Conservation (phyloP, 2,797 vertebrate species). For the Danio albolineatus region DNA sequence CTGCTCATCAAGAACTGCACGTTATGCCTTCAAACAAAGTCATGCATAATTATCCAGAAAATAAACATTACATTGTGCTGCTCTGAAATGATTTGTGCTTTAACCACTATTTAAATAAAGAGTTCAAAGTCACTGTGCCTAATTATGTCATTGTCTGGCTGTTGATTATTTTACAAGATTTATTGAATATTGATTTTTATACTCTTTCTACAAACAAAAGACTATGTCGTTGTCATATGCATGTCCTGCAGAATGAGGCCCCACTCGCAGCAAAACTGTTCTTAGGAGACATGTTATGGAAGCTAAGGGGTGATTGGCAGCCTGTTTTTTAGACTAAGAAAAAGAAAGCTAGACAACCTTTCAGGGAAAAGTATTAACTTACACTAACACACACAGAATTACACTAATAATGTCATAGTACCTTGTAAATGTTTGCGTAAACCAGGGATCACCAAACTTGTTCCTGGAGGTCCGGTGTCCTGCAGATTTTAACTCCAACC, state of each 20-base stretch:
- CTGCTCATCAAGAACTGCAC: too few relatives aligned
- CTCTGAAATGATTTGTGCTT: not conserved
- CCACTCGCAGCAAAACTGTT: not conserved
- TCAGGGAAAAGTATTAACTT: not conserved
- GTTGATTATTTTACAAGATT: not conserved
- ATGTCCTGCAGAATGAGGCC: not conserved
- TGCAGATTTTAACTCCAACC: too few relatives aligned
- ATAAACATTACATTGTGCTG: not conserved
- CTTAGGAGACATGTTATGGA: not conserved
- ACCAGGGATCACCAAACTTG: too few relatives aligned
- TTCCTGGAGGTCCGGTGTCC: too few relatives aligned
- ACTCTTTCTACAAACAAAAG: not conserved
- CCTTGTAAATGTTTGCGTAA: not conserved
- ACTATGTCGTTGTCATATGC: not conserved
- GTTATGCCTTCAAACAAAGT: not conserved
- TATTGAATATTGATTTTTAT: not conserved
- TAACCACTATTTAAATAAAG: constrained; percentile 12
- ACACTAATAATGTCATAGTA: not conserved
- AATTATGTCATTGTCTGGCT: not conserved
- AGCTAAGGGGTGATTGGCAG: not conserved
- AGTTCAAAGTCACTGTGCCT: not conserved
- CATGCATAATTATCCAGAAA: not conserved
- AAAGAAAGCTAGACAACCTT: not conserved
- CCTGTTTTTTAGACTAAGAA: not conserved
- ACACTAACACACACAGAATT: too few relatives aligned